A percentile compares a stretch with the other conserved stretches of the same genome.
Evolutionary conservation across 1,140 invertebrate genomes (phyloP).

Genomic region (Pachypsylla venusta): DNA sequence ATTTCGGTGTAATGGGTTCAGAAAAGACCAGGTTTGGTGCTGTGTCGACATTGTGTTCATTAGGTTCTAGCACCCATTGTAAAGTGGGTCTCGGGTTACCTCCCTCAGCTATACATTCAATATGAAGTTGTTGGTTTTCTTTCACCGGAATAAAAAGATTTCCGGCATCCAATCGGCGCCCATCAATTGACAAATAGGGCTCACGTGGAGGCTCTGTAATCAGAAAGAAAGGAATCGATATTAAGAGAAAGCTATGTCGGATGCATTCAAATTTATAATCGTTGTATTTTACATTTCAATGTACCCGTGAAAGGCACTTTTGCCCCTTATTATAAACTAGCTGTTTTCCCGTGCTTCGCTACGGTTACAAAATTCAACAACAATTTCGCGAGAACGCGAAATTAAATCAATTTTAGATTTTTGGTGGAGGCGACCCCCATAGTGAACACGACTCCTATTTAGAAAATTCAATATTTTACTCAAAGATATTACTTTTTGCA

Average conservation of each 20-base stretch:
- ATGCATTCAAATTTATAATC: no score
- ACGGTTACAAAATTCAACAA: no score
- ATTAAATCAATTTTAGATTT: no score
- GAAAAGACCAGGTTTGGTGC: conserved; percentile 37
- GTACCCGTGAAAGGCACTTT: no score
- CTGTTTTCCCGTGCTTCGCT: no score
- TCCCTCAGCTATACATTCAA: conserved; percentile 68
- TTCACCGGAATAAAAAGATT: conserved; percentile 69
- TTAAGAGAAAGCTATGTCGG: not conserved
- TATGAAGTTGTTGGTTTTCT: conserved; percentile 58
- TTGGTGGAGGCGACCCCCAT: no score
- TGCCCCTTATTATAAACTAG: no score
- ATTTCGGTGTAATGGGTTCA: conserved; percentile 14
- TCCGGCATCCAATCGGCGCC: conserved; percentile 57
- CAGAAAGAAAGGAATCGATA: conserved; percentile 11
- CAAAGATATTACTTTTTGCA: no score
- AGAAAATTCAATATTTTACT: no score
- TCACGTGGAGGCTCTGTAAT: conserved; percentile 55
- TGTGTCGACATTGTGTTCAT: conserved; percentile 15
- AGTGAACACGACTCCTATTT: no score
- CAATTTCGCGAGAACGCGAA: no score
- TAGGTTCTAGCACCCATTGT: conserved; percentile 47
- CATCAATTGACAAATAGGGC: conserved; percentile 63
- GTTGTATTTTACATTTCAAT: no score
- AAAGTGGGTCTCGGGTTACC: conserved; percentile 59